A percentile compares a stretch with the other conserved stretches of the same genome.
Evolutionary conservation across 2,888 invertebrate species (phyloP).

Genomic region (Philopedon plagiatum): DNA sequence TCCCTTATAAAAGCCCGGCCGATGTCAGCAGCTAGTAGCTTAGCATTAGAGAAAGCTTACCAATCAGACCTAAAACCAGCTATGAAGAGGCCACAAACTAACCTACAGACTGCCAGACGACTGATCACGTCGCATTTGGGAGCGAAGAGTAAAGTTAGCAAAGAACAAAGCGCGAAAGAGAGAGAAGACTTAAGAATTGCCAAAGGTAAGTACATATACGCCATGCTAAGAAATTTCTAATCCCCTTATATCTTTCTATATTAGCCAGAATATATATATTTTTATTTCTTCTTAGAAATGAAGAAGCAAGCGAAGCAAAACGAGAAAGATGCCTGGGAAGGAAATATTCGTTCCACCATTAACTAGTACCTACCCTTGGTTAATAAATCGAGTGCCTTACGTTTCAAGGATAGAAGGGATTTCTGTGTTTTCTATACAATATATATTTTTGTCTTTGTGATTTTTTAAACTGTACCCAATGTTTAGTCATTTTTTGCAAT

Average conservation of each 20-base stretch:
- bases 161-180: conserved; percentile 64
- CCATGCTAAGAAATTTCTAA: not conserved
- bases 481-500: conserved; percentile 12
- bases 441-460: conserved; percentile 10
- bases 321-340: conserved; percentile 68
- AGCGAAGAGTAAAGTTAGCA: conserved; percentile 62
- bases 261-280: conserved; percentile 13
- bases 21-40: conserved; percentile 62
- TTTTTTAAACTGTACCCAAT: not conserved
- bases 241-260: too few relatives aligned
- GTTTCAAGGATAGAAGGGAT: not conserved
- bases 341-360: conserved; percentile 59
- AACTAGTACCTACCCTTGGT: conserved; percentile 32
- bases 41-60: conserved; percentile 61
- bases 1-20: conserved; percentile 66
- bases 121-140: conserved; percentile 66
- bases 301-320: conserved; percentile 62
- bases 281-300: conserved; percentile 58
- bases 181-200: conserved; percentile 64
- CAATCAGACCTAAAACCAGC: conserved; percentile 65
- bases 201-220: conserved; percentile 59
- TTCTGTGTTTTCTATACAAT: not conserved
- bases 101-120: conserved; percentile 66
- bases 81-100: conserved; percentile 66
- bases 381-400: conserved; percentile 41